phyloP scores from a whole-genome alignment of 2,888 invertebrate species.

The Mactromeris polynyma region DNA sequence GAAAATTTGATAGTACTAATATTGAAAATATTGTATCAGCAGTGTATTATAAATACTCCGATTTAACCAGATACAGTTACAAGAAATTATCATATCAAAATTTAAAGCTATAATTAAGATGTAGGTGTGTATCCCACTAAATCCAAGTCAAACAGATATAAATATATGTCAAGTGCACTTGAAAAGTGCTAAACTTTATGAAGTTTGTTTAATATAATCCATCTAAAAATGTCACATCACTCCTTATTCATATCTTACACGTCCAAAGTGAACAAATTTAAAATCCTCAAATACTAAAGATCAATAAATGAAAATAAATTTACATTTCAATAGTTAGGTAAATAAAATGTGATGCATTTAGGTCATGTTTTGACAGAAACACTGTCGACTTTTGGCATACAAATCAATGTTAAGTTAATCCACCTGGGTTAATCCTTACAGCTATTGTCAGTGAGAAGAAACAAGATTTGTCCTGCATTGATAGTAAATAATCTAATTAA shows the following conservation, averaged over 20 bases:
- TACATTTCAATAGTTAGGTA: neutral
- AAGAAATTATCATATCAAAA: neutral
- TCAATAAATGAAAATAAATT: constrained; percentile 15
- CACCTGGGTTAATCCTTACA: neutral
- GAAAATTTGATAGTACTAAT: neutral
- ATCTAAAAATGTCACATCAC: neutral
- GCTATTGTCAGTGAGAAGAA: neutral
- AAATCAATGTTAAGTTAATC: neutral
- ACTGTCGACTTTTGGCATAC: neutral
- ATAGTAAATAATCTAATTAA: neutral
- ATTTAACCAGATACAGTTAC: neutral
- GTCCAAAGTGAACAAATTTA: neutral
- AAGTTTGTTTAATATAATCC: neutral
- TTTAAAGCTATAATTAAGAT: neutral
- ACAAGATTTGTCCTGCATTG: neutral
- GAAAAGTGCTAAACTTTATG: neutral
- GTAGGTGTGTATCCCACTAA: neutral
- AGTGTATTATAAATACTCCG: neutral
- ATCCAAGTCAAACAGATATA: neutral
- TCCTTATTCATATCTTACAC: neutral
- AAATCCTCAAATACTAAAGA: neutral
- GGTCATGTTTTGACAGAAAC: neutral
- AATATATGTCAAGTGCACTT: neutral
- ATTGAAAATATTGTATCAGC: neutral
- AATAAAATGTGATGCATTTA: neutral